Base-by-base conservation (phyloP, 2,797 vertebrate genomes). In the Notolepis coatsorum region DNA sequence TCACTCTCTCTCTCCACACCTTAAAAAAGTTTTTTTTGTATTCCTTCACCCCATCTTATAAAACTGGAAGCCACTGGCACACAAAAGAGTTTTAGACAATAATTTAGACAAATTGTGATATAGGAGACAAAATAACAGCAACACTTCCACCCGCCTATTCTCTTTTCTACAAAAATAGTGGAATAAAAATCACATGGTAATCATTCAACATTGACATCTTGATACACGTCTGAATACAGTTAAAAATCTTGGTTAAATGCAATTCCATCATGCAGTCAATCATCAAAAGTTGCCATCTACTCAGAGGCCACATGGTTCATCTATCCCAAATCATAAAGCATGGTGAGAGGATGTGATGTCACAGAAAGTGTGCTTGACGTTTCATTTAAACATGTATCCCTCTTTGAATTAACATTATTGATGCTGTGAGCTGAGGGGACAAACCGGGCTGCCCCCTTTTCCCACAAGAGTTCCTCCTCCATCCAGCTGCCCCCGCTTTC, bases 31-130 rank as follows among this genome's bases (percentile, higher is more conserved):
- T 82, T 49, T 48, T 82, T 49, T 48, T 54, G 9, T 39, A n/a
- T 31, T 39, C 35, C 43, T 61, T 59, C 39, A 51, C 43, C 30
- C 43, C 63, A 52, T 35, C 35, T 68, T 92, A 93, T 65, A 92
- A 93, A 94, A 93, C 73, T 90, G 91, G 91, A 93, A 92, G 91
- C 89, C 88, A 90, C 80, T 87, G 86, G 87, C 89, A 92, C 85
- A 91, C 87, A 88, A 86, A 85, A 80, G 73, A 33, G 84, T 88
- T 88, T 75, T 67, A 81, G 74, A 88, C 82, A 67, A 82, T 70
- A 62, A 70, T 82, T 82, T 70, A 72, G 70, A 88, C 73, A 80
- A 77, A 87, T 72, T 39, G 57, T 55, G 81, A 63, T 74, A 75
- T 28, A 20, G 67, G 73, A n/a, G 76, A 85, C 81, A 80, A 87